Conservation (phyloP, 2,888 invertebrate genomes). For the Troides helena region DNA sequence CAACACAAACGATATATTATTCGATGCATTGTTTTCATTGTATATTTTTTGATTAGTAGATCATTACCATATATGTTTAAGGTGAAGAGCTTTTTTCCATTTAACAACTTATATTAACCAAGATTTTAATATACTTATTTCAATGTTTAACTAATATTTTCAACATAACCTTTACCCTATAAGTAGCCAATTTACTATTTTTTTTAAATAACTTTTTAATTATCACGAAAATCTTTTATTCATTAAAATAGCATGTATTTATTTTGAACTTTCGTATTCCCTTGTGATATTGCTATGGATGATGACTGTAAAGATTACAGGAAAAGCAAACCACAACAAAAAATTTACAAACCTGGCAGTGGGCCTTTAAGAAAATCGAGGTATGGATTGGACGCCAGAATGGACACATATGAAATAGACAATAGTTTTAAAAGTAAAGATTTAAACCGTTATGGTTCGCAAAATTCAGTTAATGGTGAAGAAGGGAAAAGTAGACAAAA, state of each 20-base stretch:
- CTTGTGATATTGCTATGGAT: constrained; percentile 73
- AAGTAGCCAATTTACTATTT: constrained; percentile 37
- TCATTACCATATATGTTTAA: constrained; percentile 28
- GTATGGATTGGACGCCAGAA: constrained; percentile 79
- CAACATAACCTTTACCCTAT: constrained; percentile 60
- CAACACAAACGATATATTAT: constrained; percentile 38
- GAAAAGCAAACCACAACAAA: constrained; percentile 85
- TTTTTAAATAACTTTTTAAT: constrained; percentile 30
- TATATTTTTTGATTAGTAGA: constrained; percentile 37
- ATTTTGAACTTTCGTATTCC: constrained; percentile 47
- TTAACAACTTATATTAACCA: constrained; percentile 30
- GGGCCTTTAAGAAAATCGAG: constrained; percentile 86
- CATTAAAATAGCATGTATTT: constrained; percentile 46
- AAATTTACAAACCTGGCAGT: constrained; percentile 88
- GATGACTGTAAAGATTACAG: constrained; percentile 79
- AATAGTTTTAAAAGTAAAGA: constrained; percentile 54
- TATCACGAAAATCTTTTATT: constrained; percentile 32
- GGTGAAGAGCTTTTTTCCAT: constrained; percentile 33
- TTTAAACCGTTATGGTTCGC: constrained; percentile 63
- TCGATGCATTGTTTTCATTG: constrained; percentile 40
- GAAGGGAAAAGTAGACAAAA: constrained; percentile 52
- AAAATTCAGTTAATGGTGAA: constrained; percentile 64
- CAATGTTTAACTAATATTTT: constrained; percentile 45
- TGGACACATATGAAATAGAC: constrained; percentile 68
- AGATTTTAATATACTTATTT: constrained; percentile 35